A percentile compares a stretch with the other conserved stretches of the same genome.
These are phyloP conservation scores for Exephanes ischioxanthus DNA, from an alignment of 2,888 invertebrate species.

Conservation along the genomic window DNA sequence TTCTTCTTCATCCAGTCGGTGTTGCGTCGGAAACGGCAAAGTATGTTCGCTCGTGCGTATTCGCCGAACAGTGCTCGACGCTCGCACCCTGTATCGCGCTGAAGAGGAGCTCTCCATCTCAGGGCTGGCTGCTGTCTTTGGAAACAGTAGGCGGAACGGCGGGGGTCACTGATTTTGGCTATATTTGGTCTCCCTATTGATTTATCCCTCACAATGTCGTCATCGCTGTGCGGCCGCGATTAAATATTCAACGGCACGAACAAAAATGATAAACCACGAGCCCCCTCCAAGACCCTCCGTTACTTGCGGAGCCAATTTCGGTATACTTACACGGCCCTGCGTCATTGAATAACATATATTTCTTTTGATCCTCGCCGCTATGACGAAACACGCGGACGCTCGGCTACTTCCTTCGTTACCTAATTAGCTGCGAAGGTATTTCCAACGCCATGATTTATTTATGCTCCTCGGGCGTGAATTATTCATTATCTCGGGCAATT, in stretches of 20 bases:
- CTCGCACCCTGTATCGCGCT: background rate
- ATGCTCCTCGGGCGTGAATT: conserved; percentile 36
- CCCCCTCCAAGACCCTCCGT: too few species aligned
- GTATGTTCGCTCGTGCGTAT: background rate
- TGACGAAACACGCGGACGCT: conserved; percentile 18
- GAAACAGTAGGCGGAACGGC: conserved; percentile 7
- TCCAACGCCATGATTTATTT: conserved; percentile 37
- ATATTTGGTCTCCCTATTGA: conserved; percentile 40
- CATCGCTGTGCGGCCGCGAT: background rate
- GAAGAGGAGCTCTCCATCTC: conserved; percentile 21
- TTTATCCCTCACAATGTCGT: conserved; percentile 41
- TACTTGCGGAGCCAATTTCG: background rate
- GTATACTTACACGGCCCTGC: background rate
- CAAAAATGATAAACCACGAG: background rate
- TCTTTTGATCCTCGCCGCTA: conserved; percentile 27
- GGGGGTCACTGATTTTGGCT: conserved; percentile 26
- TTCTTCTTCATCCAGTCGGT: conserved; percentile 6
- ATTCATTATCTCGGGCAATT: conserved; percentile 36
- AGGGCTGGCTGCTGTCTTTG: conserved; percentile 20
- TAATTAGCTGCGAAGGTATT: conserved; percentile 58
- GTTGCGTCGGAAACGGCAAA: conserved; percentile 37
- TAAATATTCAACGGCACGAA: conserved; percentile 1
- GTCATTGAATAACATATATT: conserved; percentile 3
- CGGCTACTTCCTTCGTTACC: conserved; percentile 31
- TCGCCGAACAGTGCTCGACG: background rate